A percentile compares a stretch with the other conserved stretches of the same genome.
Evolutionary conservation across 2,797 vertebrate species (phyloP).

Genomic region (Bovichtus variegatus): DNA sequence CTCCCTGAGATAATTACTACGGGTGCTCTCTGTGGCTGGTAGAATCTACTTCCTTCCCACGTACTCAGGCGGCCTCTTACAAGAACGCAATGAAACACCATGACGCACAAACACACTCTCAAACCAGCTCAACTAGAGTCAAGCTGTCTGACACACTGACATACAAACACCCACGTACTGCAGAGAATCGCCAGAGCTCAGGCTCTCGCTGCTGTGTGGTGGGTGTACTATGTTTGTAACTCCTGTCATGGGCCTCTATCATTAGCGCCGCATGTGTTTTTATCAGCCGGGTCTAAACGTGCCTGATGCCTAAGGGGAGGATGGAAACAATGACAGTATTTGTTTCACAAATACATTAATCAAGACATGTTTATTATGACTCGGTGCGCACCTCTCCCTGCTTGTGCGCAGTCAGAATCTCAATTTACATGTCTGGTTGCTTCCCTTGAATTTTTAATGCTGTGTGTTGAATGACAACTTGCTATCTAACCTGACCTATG

Average conservation of each 20-base stretch:
- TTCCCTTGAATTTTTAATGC: conserved; percentile 56
- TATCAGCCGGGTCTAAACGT: conserved; percentile 67
- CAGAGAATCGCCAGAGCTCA: conserved; percentile 59
- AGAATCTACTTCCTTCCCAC: conserved; percentile 68
- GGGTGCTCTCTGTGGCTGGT: conserved; percentile 40
- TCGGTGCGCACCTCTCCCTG: conserved; percentile 43
- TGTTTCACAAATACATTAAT: conserved; percentile 76
- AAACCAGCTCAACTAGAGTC: conserved; percentile 62
- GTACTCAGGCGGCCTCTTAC: conserved; percentile 54
- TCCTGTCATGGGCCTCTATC: conserved; percentile 77
- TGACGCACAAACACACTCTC: conserved; percentile 61
- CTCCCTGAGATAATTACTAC: conserved; percentile 62
- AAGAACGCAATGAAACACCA: conserved; percentile 54
- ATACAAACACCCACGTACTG: conserved; percentile 77
- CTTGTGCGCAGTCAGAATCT: conserved; percentile 37
- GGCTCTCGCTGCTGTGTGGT: conserved; percentile 62
- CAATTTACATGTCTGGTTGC: conserved; percentile 43
- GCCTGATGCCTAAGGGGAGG: conserved; percentile 48
- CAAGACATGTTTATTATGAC: conserved; percentile 72
- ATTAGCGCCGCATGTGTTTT: conserved; percentile 73
- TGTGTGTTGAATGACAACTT: conserved; percentile 63
- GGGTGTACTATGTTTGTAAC: conserved; percentile 76
- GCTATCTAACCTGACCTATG: conserved; percentile 70
- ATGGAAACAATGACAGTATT: conserved; percentile 68
- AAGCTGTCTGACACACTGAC: conserved; percentile 79